phyloP scores from a whole-genome alignment of 2,113 vertebrate genomes.

The Phyllostomus discolor region DNA sequence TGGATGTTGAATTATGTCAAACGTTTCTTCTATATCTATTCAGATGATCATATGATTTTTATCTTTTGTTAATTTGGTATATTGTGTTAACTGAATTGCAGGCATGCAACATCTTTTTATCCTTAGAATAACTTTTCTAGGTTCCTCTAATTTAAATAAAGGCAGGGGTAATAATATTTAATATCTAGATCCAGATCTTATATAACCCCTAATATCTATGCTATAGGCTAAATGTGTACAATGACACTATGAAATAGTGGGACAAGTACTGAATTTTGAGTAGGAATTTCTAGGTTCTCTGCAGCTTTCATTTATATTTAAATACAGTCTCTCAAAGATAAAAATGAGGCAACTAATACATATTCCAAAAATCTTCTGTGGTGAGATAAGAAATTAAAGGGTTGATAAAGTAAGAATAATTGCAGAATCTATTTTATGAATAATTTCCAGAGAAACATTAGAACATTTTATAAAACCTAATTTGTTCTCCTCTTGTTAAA shows the following conservation, averaged over 20 bases:
- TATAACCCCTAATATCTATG: neutral
- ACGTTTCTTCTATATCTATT: too few species aligned
- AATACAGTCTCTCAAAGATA: neutral
- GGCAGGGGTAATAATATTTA: too few species aligned
- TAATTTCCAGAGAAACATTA: neutral
- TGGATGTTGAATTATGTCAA: too few species aligned
- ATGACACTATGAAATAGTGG: rapidly evolving
- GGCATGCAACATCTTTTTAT: neutral
- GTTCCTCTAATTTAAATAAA: neutral
- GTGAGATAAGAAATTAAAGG: neutral
- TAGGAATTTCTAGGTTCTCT: neutral
- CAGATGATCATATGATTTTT: too few species aligned
- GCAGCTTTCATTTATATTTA: neutral
- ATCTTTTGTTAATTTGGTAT: neutral
- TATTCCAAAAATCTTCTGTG: neutral
- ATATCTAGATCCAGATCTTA: too few species aligned
- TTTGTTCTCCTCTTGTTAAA: neutral
- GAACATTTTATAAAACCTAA: neutral
- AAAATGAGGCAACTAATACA: neutral
- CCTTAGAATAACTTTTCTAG: neutral
- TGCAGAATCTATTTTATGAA: neutral
- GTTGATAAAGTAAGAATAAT: neutral
- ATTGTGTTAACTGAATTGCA: neutral
- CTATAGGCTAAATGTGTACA: neutral
- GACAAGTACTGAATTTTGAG: neutral